These are phyloP conservation scores for Anseranas semipalmata DNA, from an alignment of 2,113 vertebrate species.

Conservation along the genomic window DNA sequence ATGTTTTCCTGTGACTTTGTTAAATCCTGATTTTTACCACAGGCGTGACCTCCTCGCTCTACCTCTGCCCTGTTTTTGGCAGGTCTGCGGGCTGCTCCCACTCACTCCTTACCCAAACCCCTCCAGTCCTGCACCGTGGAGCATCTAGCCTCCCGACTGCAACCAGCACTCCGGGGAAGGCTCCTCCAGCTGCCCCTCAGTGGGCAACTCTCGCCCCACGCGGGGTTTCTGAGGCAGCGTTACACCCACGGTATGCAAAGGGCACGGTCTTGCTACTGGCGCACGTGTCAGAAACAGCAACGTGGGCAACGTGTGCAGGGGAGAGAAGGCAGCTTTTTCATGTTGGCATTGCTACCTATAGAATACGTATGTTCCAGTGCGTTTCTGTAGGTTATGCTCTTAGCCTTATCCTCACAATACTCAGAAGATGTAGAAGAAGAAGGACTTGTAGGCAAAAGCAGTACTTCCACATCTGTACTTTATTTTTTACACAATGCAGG, in stretches of 20 bases:
- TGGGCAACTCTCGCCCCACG: background rate
- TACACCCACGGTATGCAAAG: background rate
- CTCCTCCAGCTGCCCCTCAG: background rate
- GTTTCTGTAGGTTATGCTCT: background rate
- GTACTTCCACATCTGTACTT: background rate
- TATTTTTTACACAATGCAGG: background rate
- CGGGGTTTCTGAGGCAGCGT: background rate
- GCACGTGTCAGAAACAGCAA: background rate
- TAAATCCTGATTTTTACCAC: background rate
- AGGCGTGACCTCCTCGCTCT: background rate
- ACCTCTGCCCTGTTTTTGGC: background rate
- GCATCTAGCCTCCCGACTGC: background rate
- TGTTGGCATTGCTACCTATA: background rate
- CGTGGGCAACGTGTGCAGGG: accelerated
- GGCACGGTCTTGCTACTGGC: background rate
- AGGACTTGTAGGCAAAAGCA: background rate
- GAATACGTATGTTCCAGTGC: background rate
- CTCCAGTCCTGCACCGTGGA: accelerated
- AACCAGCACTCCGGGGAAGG: background rate
- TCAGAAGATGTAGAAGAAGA: background rate
- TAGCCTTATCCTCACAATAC: background rate
- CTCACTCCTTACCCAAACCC: too few species aligned
- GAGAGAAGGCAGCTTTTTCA: background rate
- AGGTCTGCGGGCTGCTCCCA: background rate
- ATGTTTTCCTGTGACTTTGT: background rate